Conservation (phyloP, 2,888 invertebrate species). For the Eurytoma adleriae region DNA sequence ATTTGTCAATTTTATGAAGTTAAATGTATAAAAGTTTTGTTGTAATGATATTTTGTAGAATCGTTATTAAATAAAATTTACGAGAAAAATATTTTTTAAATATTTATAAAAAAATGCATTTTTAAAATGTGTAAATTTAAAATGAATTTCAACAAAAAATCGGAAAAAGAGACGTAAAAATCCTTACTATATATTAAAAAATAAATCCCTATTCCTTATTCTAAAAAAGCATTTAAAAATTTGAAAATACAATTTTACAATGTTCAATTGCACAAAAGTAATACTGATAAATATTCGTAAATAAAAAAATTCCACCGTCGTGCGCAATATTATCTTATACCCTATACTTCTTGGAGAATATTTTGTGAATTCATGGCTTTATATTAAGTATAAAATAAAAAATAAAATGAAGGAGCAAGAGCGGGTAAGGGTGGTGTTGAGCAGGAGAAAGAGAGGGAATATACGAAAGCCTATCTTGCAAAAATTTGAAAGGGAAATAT, state of each 20-base stretch:
- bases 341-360: constrained; percentile 40
- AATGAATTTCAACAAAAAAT: too few relatives aligned
- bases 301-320: background rate
- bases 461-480: constrained; percentile 57
- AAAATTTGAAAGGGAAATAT: constrained; percentile 62
- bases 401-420: constrained; percentile 38
- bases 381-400: constrained; percentile 56
- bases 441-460: constrained; percentile 49
- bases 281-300: background rate
- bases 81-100: too few relatives aligned
- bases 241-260: background rate
- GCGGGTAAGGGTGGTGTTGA: constrained; percentile 19
- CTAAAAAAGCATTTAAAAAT: too few relatives aligned
- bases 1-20: too few relatives aligned
- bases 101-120: too few relatives aligned
- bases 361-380: constrained; percentile 57
- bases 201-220: too few relatives aligned
- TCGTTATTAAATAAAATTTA: background rate
- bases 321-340: constrained; percentile 12
- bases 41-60: background rate
- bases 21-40: background rate
- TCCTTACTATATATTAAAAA: too few relatives aligned
- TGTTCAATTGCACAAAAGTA: constrained; percentile 4
- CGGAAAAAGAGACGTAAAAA: too few relatives aligned
- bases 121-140: too few relatives aligned